Evolutionary conservation across 2,888 invertebrate species (phyloP), one percentile per base, ranked within the genome.

Genomic region (Eristalis tenax): DNA sequence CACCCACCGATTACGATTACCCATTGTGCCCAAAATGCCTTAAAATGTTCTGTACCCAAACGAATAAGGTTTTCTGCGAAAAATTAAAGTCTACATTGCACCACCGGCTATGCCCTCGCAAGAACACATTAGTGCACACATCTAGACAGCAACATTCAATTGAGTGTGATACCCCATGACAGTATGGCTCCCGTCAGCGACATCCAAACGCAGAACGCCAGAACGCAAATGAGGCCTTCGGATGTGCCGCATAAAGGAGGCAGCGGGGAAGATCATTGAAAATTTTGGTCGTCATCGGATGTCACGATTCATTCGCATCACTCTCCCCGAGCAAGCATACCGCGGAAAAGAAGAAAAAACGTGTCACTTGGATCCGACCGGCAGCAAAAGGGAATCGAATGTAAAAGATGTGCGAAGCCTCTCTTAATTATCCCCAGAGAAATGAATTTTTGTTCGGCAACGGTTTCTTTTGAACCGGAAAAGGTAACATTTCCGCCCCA

Each of bases 401-500:
- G 43, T 43, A 6, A 43, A n/a, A 43, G 43, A 43, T n/a, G 50
- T 50, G 50, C 35, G 23, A 65, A 32, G 13, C 40, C 8, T 18
- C 22, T 61, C 61, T 61, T 73, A 66, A 74, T 74, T 80, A 63
- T 68, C 50, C 66, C 56, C 23, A 23, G 66, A 68, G 50, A 68
- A 71, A 80, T 66, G 59, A 73, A 73, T 73, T 43, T 74, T 50
- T 73, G 66, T 66, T 38, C 35, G 59, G 28, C 18, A 43, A 66
- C 23, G 65, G 66, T 43, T 74, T 66, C 61, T 61, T 32, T 6
- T 68, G 50, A 73, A 80, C 80, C 73, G 61, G 66, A 74, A 80
- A 80, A 61, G 61, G 68, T 28, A 80, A 63, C 61, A 74, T 74
- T 74, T 80, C 73, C 80, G 73, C 73, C 35, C 35, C 59, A 35